Evolutionary conservation across 1,140 invertebrate species (phyloP).

Genomic region (Anthonomus grandis): DNA sequence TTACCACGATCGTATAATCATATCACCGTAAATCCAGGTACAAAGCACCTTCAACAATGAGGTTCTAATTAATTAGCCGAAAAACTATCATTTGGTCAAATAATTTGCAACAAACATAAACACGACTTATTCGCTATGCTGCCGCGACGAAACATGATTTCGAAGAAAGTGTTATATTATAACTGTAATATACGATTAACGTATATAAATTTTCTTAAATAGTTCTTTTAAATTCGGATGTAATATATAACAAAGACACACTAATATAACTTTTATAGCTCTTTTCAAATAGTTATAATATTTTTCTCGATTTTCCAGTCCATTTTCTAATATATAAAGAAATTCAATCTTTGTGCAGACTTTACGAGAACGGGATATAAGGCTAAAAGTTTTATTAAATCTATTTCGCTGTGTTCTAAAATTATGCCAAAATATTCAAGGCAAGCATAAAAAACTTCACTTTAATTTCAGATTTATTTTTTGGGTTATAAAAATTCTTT

Average conservation of each 20-base stretch:
- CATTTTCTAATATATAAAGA: constrained; percentile 28
- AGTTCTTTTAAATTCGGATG: too few species aligned
- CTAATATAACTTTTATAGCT: constrained; percentile 27
- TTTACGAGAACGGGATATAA: constrained; percentile 18
- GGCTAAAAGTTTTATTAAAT: constrained; percentile 26
- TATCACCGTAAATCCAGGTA: too few species aligned
- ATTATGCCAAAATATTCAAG: constrained; percentile 23
- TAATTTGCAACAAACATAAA: too few species aligned
- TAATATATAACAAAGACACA: constrained; percentile 12
- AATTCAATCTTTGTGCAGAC: constrained; percentile 26
- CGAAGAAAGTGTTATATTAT: too few species aligned
- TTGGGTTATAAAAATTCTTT: neutral
- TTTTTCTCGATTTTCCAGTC: constrained; percentile 25
- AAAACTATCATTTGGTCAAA: too few species aligned
- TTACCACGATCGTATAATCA: too few species aligned
- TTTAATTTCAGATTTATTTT: constrained; percentile 3
- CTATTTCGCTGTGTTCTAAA: constrained; percentile 15
- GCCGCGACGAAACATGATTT: too few species aligned
- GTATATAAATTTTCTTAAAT: too few species aligned
- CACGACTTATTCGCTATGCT: too few species aligned
- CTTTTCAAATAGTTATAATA: constrained; percentile 21
- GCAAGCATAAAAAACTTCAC: constrained; percentile 13
- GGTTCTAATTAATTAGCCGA: too few species aligned
- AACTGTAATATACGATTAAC: too few species aligned
- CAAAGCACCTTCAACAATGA: too few species aligned